phyloP scores from a whole-genome alignment of 1,140 invertebrate genomes.

The Colletes gigas region DNA sequence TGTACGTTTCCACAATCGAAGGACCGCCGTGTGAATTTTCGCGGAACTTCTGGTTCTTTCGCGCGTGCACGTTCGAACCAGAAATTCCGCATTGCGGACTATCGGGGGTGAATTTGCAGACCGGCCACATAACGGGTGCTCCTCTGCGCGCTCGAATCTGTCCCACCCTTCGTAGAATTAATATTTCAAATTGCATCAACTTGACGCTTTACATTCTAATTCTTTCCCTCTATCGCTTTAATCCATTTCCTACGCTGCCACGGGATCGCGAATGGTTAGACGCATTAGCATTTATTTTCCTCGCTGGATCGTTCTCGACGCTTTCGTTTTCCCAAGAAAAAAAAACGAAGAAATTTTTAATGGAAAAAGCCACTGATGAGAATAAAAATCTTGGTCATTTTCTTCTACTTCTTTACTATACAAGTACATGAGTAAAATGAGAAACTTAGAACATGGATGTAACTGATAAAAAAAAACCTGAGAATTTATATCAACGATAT shows the following conservation, averaged over 20 bases:
- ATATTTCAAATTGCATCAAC: constrained; percentile 70
- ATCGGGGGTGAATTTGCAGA: constrained; percentile 77
- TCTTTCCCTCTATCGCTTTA: background rate
- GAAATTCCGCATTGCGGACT: constrained; percentile 79
- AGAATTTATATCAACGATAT: no score
- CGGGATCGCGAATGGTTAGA: background rate
- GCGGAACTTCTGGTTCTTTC: constrained; percentile 63
- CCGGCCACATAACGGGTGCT: constrained; percentile 69
- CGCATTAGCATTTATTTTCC: no score
- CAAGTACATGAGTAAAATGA: no score
- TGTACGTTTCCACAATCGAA: constrained; percentile 7
- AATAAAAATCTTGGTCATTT: no score
- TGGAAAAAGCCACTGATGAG: no score
- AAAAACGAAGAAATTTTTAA: no score
- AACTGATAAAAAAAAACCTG: no score
- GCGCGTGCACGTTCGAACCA: constrained; percentile 70
- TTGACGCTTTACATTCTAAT: background rate
- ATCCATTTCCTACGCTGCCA: background rate
- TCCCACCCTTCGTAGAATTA: constrained; percentile 63
- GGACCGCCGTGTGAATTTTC: constrained; percentile 46
- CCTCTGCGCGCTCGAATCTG: constrained; percentile 36
- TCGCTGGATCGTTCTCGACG: no score
- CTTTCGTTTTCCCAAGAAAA: no score
- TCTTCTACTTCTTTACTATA: no score
- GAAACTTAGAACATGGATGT: no score